Evolutionary conservation across 2,797 vertebrate species (phyloP), one percentile per base, ranked within the genome.

Genomic region (Chiloscyllium punctatum): DNA sequence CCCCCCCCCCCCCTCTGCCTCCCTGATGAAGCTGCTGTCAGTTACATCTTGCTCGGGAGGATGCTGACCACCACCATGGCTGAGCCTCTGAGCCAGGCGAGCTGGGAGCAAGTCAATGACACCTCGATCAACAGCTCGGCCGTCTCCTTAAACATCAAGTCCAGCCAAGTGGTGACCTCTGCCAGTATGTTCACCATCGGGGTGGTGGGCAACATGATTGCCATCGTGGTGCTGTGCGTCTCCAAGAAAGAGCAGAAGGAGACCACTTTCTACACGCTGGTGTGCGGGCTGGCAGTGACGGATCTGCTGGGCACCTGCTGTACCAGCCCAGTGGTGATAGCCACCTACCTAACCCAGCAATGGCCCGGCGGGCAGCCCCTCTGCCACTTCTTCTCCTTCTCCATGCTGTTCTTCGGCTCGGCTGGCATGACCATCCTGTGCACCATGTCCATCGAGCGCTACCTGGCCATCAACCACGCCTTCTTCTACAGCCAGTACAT

Each of bases 351-450:
- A 27, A 96, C 96, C 66, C 97, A 95, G 84, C 97, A 97, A 42
- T 98, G 98, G 98, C 98, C 97, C 0, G 98, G 98, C 16, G 98
- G 98, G 21, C 95, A 96, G 69, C 97, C 97, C 79, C 97, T 98
- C 33, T 98, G 98, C 96, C 97, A 98, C 96, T 98, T 98, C 97
- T 98, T 98, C 96, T 98, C 98, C 90, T 98, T 98, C 97, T 98
- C 98, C 94, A 98, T 98, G 98, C 97, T 98, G 23, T 98, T 98
- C 96, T 98, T 98, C 95, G 98, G 98, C 51, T 98, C 98, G 0
- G 98, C 98, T 0, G 98, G 98, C 0, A 98, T 98, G 97, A 98
- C 98, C 95, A 98, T 98, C 95, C 96, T 98, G 96, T 98, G 98
- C 96, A 97, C 98, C 8, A 98, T 98, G 98, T 97, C 98, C 0